Conservation (phyloP, 2,113 vertebrate species). For the Parus major region DNA sequence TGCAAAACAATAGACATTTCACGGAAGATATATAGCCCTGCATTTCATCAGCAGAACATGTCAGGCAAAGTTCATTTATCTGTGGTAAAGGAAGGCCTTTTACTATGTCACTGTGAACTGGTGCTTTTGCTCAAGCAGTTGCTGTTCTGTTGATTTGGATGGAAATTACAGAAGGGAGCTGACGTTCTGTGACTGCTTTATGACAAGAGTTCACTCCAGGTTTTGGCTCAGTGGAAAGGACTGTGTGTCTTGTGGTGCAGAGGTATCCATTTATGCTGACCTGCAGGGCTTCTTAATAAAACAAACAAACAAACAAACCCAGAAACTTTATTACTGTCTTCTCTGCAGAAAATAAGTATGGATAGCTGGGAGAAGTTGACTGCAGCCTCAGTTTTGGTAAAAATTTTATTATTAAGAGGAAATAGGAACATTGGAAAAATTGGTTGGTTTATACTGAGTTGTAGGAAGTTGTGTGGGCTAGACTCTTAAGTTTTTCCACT, state of each 20-base stretch:
- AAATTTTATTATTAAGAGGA: background rate
- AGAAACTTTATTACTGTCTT: background rate
- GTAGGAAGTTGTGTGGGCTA: background rate
- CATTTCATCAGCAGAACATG: background rate
- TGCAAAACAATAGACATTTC: slow-evolving; percentile 46
- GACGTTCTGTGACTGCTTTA: background rate
- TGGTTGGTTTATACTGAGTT: background rate
- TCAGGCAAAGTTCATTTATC: slow-evolving; percentile 18
- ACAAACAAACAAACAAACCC: background rate
- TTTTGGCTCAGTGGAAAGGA: background rate
- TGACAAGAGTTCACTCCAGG: background rate
- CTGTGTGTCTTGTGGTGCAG: background rate
- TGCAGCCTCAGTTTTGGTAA: background rate
- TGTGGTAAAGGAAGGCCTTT: background rate
- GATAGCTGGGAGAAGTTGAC: background rate
- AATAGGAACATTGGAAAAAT: background rate
- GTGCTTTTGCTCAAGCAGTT: background rate
- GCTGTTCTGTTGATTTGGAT: background rate
- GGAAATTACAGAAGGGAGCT: background rate
- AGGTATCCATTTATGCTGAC: background rate
- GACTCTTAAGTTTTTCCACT: background rate
- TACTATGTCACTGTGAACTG: background rate
- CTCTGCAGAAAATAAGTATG: background rate
- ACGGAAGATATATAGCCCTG: background rate
- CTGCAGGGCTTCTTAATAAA: background rate